A percentile compares a stretch with the other conserved stretches of the same genome.
These are phyloP conservation scores for Holothuria scabra DNA, from an alignment of 53 echinoderm and acorn worm genomes.

Conservation along the genomic window DNA sequence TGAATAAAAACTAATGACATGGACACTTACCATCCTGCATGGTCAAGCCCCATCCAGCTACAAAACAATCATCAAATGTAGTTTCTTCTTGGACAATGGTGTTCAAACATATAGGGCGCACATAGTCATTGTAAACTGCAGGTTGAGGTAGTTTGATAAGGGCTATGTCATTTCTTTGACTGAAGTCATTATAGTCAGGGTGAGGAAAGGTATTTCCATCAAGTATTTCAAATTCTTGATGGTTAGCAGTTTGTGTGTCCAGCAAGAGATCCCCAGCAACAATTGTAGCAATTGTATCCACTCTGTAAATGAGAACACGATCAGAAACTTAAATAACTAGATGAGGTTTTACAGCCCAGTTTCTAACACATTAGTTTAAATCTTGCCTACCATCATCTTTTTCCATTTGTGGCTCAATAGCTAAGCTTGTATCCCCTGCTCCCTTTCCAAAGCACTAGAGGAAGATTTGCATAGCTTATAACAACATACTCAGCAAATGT, in stretches of 20 bases:
- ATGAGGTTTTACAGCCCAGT: too few relatives aligned
- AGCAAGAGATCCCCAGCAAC: constrained; percentile 25
- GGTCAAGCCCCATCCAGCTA: constrained; percentile 38
- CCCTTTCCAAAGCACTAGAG: too few relatives aligned
- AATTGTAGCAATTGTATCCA: background rate
- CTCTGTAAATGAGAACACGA: background rate
- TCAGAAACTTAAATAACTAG: too few relatives aligned
- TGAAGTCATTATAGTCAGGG: constrained; percentile 28
- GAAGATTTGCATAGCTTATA: too few relatives aligned
- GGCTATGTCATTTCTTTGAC: constrained; percentile 31
- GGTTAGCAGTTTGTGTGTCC: background rate
- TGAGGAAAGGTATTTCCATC: background rate
- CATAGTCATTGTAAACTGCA: constrained; percentile 8
- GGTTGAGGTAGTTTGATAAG: constrained; percentile 7
- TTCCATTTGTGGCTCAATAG: too few relatives aligned
- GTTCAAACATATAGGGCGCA: constrained; percentile 34
- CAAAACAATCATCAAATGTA: constrained; percentile 1
- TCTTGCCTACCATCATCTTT: too few relatives aligned
- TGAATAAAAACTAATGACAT: too few relatives aligned
- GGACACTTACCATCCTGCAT: constrained; percentile 7
- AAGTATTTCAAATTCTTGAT: constrained; percentile 16
- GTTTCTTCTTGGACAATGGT: background rate
- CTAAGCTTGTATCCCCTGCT: too few relatives aligned
- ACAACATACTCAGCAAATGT: too few relatives aligned
- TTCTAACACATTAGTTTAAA: too few relatives aligned